phyloP scores from a whole-genome alignment of 1,140 invertebrate genomes.

The Heterodera schachtii region DNA sequence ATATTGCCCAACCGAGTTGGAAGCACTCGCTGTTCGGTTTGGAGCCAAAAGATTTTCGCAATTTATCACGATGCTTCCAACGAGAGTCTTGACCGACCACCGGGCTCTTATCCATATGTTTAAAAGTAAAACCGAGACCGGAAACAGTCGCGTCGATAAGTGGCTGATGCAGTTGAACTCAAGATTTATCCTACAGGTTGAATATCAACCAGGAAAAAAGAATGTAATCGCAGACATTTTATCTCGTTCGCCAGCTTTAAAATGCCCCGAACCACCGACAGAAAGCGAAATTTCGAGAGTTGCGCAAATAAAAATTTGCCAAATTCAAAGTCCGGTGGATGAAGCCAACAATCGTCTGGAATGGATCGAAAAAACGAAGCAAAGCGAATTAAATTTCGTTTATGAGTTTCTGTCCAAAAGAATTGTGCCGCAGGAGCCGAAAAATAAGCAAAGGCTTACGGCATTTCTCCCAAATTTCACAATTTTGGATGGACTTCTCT shows the following conservation, averaged over 20 bases:
- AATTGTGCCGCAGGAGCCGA: too few relatives aligned
- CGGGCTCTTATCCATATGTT: slow-evolving; percentile 14
- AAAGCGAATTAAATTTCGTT: not conserved
- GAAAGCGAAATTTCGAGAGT: not conserved
- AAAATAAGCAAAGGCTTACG: too few relatives aligned
- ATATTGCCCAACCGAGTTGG: not conserved
- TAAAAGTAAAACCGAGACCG: slow-evolving; percentile 2
- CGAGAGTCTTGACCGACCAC: not conserved
- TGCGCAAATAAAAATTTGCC: not conserved
- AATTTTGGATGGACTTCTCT: not conserved
- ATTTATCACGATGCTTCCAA: slow-evolving; percentile 16
- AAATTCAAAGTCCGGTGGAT: not conserved
- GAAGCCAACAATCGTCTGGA: not conserved
- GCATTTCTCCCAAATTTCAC: not conserved
- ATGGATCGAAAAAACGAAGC: not conserved
- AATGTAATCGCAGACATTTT: too few relatives aligned
- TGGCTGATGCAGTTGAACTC: slow-evolving; percentile 10
- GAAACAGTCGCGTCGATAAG: slow-evolving; percentile 5
- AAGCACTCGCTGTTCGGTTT: slow-evolving; percentile 3
- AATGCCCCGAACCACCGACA: not conserved
- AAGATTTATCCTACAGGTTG: not conserved
- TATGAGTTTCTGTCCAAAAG: too few relatives aligned
- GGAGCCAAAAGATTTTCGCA: slow-evolving; percentile 8
- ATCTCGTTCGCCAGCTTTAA: too few relatives aligned
- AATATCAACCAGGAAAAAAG: too few relatives aligned